Percentiles rank a stretch among this genome's conserved stretches.
Conservation (phyloP, 2,888 invertebrate species). For the Pseudococcus jackbeardsleyi region DNA sequence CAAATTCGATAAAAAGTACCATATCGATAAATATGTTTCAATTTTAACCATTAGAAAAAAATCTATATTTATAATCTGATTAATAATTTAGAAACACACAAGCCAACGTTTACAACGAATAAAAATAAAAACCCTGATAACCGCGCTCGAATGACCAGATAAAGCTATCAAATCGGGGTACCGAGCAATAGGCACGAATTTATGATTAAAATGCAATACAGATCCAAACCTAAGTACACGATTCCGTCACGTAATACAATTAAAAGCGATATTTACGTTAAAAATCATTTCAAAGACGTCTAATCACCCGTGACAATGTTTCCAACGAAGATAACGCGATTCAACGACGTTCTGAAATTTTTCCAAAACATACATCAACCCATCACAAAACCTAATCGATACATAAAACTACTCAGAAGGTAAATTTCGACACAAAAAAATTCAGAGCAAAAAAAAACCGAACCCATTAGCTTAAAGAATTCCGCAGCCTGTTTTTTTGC, state of each 20-base stretch:
- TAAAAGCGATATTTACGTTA: background rate
- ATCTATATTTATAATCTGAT: conserved; percentile 51
- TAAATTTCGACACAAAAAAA: background rate
- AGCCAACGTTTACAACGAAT: conserved; percentile 8
- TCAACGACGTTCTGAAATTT: background rate
- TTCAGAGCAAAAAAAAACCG: background rate
- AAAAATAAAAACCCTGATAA: conserved; percentile 47
- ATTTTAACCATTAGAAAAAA: background rate
- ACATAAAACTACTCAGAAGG: background rate
- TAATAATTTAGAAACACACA: conserved; percentile 25
- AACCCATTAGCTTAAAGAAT: background rate
- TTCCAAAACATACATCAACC: too few relatives aligned
- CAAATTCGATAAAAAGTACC: background rate
- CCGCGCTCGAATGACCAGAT: background rate
- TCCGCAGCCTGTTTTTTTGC: background rate
- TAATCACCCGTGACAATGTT: background rate
- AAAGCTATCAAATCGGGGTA: conserved; percentile 13
- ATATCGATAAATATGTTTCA: conserved; percentile 21
- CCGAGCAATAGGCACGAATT: conserved; percentile 21
- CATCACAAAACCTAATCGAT: too few relatives aligned
- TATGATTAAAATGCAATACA: conserved; percentile 6
- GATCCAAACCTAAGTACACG: background rate
- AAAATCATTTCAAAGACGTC: background rate
- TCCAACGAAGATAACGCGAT: background rate
- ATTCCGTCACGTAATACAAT: background rate